Percentiles rank a stretch among this genome's conserved stretches.
phyloP scores from a whole-genome alignment of 2,113 vertebrate genomes.

The Acanthisitta chloris region DNA sequence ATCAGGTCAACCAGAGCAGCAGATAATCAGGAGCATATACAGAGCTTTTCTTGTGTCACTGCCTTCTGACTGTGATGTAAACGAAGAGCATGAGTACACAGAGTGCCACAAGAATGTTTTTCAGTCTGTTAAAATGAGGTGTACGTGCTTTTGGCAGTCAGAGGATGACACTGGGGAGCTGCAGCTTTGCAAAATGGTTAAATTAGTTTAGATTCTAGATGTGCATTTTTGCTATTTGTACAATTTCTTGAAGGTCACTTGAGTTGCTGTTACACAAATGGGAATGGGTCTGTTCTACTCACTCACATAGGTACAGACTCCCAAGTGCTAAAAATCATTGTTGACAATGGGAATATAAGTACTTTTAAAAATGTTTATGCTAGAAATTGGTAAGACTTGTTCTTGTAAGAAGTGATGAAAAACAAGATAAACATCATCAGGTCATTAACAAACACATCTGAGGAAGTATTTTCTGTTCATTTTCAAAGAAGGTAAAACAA shows the following conservation, averaged over 20 bases:
- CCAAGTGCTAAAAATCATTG: neutral
- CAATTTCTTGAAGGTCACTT: neutral
- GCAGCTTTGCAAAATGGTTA: neutral
- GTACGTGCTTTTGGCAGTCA: neutral
- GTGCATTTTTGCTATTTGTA: neutral
- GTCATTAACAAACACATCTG: neutral
- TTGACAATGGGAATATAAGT: neutral
- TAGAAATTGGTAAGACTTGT: neutral
- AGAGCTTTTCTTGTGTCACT: neutral
- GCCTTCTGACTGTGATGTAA: neutral
- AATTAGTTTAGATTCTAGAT: neutral
- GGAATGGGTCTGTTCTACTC: neutral
- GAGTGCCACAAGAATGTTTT: neutral
- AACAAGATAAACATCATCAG: neutral
- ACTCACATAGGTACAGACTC: neutral
- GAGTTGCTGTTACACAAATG: neutral
- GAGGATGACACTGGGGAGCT: neutral
- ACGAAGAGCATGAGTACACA: neutral
- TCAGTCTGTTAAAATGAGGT: neutral
- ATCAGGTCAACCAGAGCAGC: conserved; percentile 28
- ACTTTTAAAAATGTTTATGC: neutral
- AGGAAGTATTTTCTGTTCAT: neutral
- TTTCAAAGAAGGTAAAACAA: neutral
- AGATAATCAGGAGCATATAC: neutral
- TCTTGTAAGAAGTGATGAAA: neutral